Evolutionary conservation across 1,140 invertebrate genomes (phyloP), one percentile per base, ranked within the genome.

Genomic region (Pseudomyrmex flavicornis): DNA sequence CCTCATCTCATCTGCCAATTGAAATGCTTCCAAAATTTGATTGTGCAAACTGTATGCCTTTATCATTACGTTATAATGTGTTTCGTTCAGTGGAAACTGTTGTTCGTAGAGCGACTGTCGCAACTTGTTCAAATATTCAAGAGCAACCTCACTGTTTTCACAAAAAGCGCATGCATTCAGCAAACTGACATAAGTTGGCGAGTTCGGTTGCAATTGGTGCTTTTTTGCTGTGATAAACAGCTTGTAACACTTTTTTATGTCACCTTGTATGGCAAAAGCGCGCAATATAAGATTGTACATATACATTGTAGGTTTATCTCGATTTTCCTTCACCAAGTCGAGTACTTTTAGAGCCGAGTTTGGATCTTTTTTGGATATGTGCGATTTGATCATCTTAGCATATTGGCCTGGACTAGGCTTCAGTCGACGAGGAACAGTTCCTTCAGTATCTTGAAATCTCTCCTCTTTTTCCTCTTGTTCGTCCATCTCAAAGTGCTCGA

Each of bases 141-240:
- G 59, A 20, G 97, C 97, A 90, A 95, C 93, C 63, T 95, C 94
- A 46, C 97, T 91, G 35, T 96, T 96, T 92, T 97, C 95, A 73
- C 96, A 97, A 92, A 98, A 97, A 9, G 97, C 96, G 94, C 98
- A 99, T 9, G 97, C 97, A 94, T 98, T 98, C 91, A 99, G 97
- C 15, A 99, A 94, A 75, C 96, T 96, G 13, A 97, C 98, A 90
- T 98, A 98, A 9, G 96, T 97, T 10, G 96, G 95, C 0, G 95
- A 95, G 52, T 96, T 96, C 0, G 96, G 95, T 86, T 95, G 95
- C 0, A 98, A 90, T 0, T 95, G 96, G 59, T 96, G 91, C 90
- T 96, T 96, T 92, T 97, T 98, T 97, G 98, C 97, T 88, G 96
- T 95, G 90, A 96, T 97, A 89, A 95, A 99, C 0, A 99, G 92